Base-by-base conservation (phyloP, 2,888 invertebrate genomes). In the Aethes cnicana region DNA sequence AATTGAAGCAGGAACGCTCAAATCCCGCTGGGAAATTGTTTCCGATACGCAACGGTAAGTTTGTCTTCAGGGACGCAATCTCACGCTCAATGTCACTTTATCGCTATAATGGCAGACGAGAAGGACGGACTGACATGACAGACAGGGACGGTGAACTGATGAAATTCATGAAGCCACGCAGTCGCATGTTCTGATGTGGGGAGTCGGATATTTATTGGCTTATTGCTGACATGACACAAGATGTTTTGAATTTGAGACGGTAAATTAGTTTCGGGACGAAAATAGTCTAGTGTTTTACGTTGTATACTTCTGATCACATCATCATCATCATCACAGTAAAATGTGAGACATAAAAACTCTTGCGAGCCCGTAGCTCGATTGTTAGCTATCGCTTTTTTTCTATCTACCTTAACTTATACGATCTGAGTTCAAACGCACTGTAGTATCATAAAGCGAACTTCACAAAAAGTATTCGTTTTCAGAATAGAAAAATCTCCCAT, bases 71-170 rank as follows among this genome's bases (percentile, higher is more conserved):
- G 41, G 37, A 74, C 74, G 76, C 83, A 83, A 84, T 84, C 82
- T 84, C 76, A 83, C 80, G 85, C 82, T 78, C 81, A 78, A 84
- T 84, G 82, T 83, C 81, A 77, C 77, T 83, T 82, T 84, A 84
- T 84, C 78, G 84, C 74, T 73, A 78, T 84, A 84, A 85, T 82
- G 81, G 75, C 82, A 71, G 73, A 69, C 53, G 69, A 78, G 61
- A 43, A 66, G 57, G 78, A 77, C 54, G 42, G 33, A 18, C 25
- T 32, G 50, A 62, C 44, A 16, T 2, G 68, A 3, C 16, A 49
- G 68, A 72, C 39, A 8, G 68, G 57, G 72, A 77, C 12, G 53
- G 42, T 14, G 35, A 53, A 59, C 62, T 76, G 78, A 78, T 80
- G 75, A 81, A 79, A 82, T 78, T 81, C 81, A 81, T 81, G 79